A percentile compares a stretch with the other conserved stretches of the same genome.
phyloP scores from a whole-genome alignment of 2,888 invertebrate genomes.

The Blastobasis lacticolella region DNA sequence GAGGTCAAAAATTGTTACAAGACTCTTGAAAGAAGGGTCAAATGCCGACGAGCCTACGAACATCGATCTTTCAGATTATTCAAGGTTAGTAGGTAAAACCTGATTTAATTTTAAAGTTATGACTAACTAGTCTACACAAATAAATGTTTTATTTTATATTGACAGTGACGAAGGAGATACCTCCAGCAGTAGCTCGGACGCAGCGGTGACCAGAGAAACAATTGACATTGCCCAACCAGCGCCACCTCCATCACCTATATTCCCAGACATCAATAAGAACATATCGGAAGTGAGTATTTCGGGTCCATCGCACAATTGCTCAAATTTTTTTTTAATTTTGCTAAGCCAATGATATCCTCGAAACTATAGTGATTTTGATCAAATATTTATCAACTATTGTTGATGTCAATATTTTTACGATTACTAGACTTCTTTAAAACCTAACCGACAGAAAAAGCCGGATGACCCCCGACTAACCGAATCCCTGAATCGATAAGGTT shows the following conservation, averaged over 20 bases:
- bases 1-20: constrained; percentile 85
- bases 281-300: constrained; percentile 33
- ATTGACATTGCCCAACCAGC: constrained; percentile 62
- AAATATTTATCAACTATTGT: too few relatives aligned
- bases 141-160: not conserved
- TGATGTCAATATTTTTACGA: too few relatives aligned
- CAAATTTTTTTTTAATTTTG: not conserved
- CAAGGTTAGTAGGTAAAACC: constrained; percentile 75
- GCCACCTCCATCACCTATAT: constrained; percentile 82
- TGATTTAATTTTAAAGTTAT: not conserved
- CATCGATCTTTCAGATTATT: constrained; percentile 89
- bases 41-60: constrained; percentile 92
- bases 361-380: too few relatives aligned
- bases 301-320: too few relatives aligned
- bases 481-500: too few relatives aligned
- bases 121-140: not conserved
- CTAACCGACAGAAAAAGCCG: too few relatives aligned
- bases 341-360: too few relatives aligned
- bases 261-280: constrained; percentile 55
- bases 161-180: constrained; percentile 86
- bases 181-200: constrained; percentile 81
- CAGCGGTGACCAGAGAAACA: constrained; percentile 73
- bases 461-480: too few relatives aligned
- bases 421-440: too few relatives aligned
- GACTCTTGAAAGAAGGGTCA: constrained; percentile 86